Conservation (phyloP, 1,140 invertebrate species). For the Magallana gigas region DNA sequence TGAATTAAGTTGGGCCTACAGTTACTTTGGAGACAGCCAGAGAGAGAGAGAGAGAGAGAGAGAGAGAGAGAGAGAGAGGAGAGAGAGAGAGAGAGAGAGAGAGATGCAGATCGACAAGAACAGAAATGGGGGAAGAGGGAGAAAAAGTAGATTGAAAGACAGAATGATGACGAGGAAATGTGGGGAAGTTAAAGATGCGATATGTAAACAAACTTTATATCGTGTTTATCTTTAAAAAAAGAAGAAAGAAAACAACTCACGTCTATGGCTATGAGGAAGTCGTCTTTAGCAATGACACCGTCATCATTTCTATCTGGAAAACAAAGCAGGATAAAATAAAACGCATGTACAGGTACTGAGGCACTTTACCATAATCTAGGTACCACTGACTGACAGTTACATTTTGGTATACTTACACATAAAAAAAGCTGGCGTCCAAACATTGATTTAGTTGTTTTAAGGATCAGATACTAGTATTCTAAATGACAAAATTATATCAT, state of each 20-base stretch:
- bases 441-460: too few relatives aligned
- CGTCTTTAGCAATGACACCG: slow-evolving; percentile 52
- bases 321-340: slow-evolving; percentile 1
- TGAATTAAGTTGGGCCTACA: background rate
- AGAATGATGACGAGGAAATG: too few relatives aligned
- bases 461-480: too few relatives aligned
- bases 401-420: too few relatives aligned
- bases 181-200: too few relatives aligned
- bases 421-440: too few relatives aligned
- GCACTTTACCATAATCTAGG: background rate
- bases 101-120: background rate
- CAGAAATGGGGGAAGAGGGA: background rate
- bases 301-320: slow-evolving; percentile 56
- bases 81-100: background rate
- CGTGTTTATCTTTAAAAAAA: background rate
- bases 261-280: slow-evolving; percentile 51
- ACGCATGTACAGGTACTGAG: background rate
- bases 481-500: too few relatives aligned
- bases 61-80: background rate
- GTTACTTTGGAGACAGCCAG: background rate
- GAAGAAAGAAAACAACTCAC: slow-evolving; percentile 34
- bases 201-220: background rate
- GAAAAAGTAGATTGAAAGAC: background rate
- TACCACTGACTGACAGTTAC: too few relatives aligned
- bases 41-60: background rate